phyloP scores from a whole-genome alignment of 2,113 vertebrate species.

The Propithecus coquereli region DNA sequence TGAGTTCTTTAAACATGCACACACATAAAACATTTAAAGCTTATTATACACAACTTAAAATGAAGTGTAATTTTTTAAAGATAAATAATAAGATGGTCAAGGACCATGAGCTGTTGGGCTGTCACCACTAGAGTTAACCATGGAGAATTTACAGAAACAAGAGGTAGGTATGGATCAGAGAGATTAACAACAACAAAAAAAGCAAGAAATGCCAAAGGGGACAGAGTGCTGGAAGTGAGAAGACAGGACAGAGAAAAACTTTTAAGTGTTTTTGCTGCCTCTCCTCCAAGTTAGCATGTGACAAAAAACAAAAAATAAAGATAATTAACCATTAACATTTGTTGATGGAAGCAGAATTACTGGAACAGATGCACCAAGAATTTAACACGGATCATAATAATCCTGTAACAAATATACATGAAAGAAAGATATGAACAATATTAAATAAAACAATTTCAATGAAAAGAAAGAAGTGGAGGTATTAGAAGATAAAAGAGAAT shows the following conservation, averaged over 20 bases:
- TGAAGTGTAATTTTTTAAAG: background rate
- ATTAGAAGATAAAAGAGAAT: background rate
- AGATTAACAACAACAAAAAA: background rate
- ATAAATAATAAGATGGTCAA: background rate
- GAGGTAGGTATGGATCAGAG: background rate
- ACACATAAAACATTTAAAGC: background rate
- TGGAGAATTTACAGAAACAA: background rate
- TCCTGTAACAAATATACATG: background rate
- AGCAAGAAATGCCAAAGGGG: background rate
- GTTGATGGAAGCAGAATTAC: background rate
- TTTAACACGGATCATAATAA: background rate
- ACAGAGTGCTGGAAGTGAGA: background rate
- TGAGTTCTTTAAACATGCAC: background rate
- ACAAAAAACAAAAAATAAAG: background rate
- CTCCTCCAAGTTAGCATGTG: background rate
- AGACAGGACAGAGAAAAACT: background rate
- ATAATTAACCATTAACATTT: background rate
- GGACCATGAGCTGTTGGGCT: background rate
- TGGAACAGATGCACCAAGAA: background rate
- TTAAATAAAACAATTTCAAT: background rate
- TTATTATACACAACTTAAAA: background rate
- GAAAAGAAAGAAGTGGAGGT: background rate
- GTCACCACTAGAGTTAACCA: background rate
- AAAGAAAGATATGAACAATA: background rate
- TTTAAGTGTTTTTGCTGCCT: background rate